Percentiles rank a stretch among this genome's conserved stretches.
phyloP scores from a whole-genome alignment of 2,797 vertebrate genomes.

The Hylomyscus alleni region DNA sequence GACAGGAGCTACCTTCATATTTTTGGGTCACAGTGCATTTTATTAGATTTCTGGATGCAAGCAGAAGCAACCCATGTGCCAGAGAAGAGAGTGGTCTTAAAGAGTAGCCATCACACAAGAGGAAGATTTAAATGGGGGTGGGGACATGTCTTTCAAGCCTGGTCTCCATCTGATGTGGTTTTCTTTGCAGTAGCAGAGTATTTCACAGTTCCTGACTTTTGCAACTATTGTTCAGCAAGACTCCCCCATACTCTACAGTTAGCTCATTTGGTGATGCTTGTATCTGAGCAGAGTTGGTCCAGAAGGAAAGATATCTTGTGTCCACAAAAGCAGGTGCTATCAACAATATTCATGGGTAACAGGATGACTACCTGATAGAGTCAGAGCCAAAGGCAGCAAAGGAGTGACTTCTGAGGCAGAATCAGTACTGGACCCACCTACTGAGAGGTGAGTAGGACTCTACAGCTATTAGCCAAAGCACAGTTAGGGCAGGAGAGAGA shows the following conservation, averaged over 20 bases:
- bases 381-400: not conserved
- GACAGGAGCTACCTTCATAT: rapidly evolving
- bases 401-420: rapidly evolving
- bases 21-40: rapidly evolving
- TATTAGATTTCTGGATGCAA: not conserved
- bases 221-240: not conserved
- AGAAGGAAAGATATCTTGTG: too few species aligned
- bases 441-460: not conserved
- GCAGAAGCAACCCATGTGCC: not conserved
- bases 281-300: not conserved
- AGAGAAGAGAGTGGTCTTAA: not conserved
- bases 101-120: not conserved
- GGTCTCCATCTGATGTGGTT: not conserved
- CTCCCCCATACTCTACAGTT: rapidly evolving
- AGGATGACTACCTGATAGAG: not conserved
- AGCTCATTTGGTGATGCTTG: rapidly evolving
- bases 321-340: rapidly evolving
- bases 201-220: not conserved
- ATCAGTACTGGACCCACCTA: too few species aligned
- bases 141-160: not conserved
- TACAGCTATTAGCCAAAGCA: not conserved
- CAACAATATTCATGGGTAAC: not conserved
- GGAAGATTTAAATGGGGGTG: not conserved
- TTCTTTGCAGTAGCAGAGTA: rapidly evolving
- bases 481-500: not conserved